phyloP scores from a whole-genome alignment of 2,797 vertebrate species.

The Hybognathus amarus region DNA sequence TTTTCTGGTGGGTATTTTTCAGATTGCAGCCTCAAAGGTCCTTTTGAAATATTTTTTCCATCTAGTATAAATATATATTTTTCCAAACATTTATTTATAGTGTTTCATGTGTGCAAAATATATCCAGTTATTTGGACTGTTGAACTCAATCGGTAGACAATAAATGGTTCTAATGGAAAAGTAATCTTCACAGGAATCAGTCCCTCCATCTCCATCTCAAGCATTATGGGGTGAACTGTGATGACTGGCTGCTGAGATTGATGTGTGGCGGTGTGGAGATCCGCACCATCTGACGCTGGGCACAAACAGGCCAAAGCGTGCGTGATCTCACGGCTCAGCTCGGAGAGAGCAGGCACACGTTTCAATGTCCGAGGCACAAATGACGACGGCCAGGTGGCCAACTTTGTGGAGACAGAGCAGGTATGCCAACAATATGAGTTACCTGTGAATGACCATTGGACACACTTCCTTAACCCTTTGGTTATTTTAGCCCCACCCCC shows the following conservation, averaged over 20 bases:
- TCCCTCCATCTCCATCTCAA: constrained; percentile 95
- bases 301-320: constrained; percentile 99
- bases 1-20: constrained; percentile 89
- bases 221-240: constrained; percentile 96
- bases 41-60: neutral
- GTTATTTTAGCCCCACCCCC: neutral
- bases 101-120: neutral
- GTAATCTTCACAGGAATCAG: constrained; percentile 85
- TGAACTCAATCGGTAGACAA: neutral
- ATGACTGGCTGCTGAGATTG: constrained; percentile 93
- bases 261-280: constrained; percentile 99
- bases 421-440: constrained; percentile 67
- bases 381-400: constrained; percentile 96
- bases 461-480: neutral
- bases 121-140: neutral
- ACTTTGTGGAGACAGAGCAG: constrained; percentile 99
- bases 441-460: neutral
- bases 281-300: constrained; percentile 95
- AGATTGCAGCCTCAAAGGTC: neutral
- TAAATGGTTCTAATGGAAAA: neutral
- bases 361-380: constrained; percentile 97
- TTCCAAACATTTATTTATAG: neutral
- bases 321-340: constrained; percentile 95
- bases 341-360: constrained; percentile 93
- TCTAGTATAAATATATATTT: neutral